Percentiles rank a stretch among this genome's conserved stretches.
Conservation (phyloP, 2,797 vertebrate genomes). For the Onychomys leucogaster region DNA sequence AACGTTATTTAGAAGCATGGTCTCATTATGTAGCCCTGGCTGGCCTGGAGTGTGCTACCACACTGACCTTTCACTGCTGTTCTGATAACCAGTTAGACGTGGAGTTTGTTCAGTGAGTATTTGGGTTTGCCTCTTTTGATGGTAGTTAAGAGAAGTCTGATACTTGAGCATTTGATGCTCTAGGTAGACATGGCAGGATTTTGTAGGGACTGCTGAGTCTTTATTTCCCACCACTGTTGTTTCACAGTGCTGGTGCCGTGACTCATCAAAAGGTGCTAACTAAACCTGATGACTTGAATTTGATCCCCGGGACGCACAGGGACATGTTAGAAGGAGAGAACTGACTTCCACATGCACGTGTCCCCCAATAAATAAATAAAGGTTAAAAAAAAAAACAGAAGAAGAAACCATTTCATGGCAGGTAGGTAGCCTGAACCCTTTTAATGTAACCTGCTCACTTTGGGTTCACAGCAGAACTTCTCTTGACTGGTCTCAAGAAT, state of each 20-base stretch:
- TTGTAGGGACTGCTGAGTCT: neutral
- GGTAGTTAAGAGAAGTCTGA: neutral
- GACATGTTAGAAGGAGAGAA: neutral
- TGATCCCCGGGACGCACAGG: neutral
- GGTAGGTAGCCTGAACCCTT: neutral
- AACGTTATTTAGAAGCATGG: neutral
- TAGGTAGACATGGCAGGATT: neutral
- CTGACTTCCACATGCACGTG: neutral
- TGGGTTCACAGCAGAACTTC: slow-evolving; percentile 40
- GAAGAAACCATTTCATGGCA: neutral
- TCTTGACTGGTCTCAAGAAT: neutral
- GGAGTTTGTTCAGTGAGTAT: neutral
- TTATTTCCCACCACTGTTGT: neutral
- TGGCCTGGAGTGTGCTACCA: neutral
- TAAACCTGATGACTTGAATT: neutral
- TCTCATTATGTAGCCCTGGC: neutral
- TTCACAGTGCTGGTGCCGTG: neutral
- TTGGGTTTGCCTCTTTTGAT: neutral
- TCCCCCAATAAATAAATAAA: neutral
- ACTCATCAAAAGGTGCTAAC: neutral
- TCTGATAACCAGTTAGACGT: neutral
- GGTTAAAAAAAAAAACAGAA: neutral
- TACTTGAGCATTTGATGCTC: neutral
- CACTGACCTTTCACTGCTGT: neutral
- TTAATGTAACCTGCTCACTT: neutral